Base-by-base conservation (phyloP, 2,888 invertebrate genomes). In the Odontocerum albicorne region DNA sequence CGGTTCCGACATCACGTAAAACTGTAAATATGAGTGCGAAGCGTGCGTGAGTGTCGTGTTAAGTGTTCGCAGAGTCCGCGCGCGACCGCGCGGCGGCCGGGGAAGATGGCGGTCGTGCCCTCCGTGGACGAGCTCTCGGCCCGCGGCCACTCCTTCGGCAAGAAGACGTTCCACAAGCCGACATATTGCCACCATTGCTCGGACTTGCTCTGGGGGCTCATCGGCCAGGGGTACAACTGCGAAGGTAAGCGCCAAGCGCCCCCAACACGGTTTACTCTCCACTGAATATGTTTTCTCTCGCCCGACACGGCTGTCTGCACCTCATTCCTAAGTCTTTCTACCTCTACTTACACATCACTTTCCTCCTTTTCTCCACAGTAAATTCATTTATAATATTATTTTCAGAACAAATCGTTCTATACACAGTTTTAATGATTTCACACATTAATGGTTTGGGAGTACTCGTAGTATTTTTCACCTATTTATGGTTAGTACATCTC, bases 101-200 rank as follows among this genome's bases (percentile, higher is more conserved):
- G 68, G 70, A 68, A 68, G 64, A 76, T 76, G 76, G 76, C 77
- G 75, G 76, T 76, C 76, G 76, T 75, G 75, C 76, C 80, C 77
- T 77, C 80, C 79, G 81, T 81, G 79, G 71, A 71, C 72, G 81
- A 80, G 75, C 77, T 77, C 77, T 79, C 81, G 74, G 70, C 69
- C 72, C 78, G 90, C 81, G 94, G 94, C 73, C 99, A 99, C 86
- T 94, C 91, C 85, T 99, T 99, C 88, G 89, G 89, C 80, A 98
- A 97, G 90, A 98, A 97, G 85, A 97, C 96, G 81, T 99, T 98
- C 86, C 98, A 98, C 85, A 97, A 97, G 85, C 98, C 97, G 76
- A 96, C 96, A 71, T 97, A 97, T 84, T 99, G 99, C 84, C 98
- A 99, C 84, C 96, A 97, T 84, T 99, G 99, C 86, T 95, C 96